Evolutionary conservation across 2,888 invertebrate species (phyloP), one percentile per base, ranked within the genome.

Genomic region (Brachyopa scutellaris): DNA sequence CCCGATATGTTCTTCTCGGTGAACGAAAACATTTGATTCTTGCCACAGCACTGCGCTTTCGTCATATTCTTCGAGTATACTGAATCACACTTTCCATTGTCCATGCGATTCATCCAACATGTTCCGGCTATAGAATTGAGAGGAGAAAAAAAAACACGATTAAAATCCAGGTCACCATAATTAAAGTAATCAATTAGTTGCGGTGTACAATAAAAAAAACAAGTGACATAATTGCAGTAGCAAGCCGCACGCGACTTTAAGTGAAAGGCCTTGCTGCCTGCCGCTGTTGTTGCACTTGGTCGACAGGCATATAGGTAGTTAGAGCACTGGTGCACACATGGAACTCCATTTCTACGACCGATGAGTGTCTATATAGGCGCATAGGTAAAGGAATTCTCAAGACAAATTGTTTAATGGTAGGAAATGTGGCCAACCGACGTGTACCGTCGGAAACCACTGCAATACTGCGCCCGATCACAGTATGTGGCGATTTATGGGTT

Each of bases 51-150:
- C 88, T 96, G 94, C 84, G 95, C 95, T 87, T 93, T 93, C 84
- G 94, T 93, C 87, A 95, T 94, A 88, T 94, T 94, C 88, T 94
- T 93, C 85, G 94, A 93, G 86, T 95, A 92, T 87, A 96, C 93
- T 87, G 96, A 95, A 86, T 94, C 95, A 92, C 97, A 97, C 85
- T 95, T 94, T 82, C 96, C 96, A 90, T 94, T 94, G 88, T 94
- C 94, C 89, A 94, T 94, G 92, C 95, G 94, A 85, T 94, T 93
- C 87, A 95, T 94, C 97, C 96, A 97, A 91, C 97, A 97, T 90
- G 95, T 95, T 88, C 97, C 97, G 91, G 95, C 97, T 89, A 69
- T 29, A 67, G 85, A 66, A 72, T 31, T 21, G n/a, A 55, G 17
- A 70, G 36, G 40, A 42, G 11, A 59, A 51, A 33, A 38, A 61